phyloP scores from a whole-genome alignment of 2,797 vertebrate species.

The Pipistrellus pipistrellus region DNA sequence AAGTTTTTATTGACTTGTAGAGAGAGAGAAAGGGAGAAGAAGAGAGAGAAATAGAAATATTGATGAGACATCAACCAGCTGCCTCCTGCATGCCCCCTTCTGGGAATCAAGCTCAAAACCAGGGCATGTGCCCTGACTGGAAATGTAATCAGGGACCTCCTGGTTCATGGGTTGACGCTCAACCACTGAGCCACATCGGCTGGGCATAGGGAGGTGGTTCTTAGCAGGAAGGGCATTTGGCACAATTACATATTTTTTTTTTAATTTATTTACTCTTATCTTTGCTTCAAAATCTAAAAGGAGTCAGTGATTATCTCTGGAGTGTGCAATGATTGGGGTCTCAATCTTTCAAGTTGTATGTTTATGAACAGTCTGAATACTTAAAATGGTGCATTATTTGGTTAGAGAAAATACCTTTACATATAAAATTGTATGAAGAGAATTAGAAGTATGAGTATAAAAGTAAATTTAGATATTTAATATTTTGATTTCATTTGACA shows the following conservation, averaged over 20 bases:
- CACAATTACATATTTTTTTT: neutral
- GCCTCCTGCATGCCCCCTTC: no score
- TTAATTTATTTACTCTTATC: neutral
- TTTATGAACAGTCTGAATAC: neutral
- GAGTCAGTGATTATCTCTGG: neutral
- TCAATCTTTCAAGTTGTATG: conserved; percentile 1
- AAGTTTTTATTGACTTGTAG: no score
- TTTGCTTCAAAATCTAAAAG: conserved; percentile 35
- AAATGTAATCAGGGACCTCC: no score
- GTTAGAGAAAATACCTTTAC: conserved; percentile 15
- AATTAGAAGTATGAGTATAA: conserved; percentile 23
- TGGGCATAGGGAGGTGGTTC: no score
- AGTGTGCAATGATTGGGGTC: neutral
- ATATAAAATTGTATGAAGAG: neutral
- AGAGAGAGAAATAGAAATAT: no score
- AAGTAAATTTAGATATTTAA: neutral
- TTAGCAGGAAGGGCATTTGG: neutral
- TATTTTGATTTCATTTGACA: conserved; percentile 5
- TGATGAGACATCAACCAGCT: no score
- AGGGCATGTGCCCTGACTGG: no score
- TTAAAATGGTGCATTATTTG: neutral
- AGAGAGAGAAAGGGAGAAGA: no score
- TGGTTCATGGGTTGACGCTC: no score
- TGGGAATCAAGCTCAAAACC: no score
- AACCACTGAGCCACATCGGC: no score